These are phyloP conservation scores for Porites rus DNA, from an alignment of 92 coral and sea anemone genomes.

Conservation along the genomic window DNA sequence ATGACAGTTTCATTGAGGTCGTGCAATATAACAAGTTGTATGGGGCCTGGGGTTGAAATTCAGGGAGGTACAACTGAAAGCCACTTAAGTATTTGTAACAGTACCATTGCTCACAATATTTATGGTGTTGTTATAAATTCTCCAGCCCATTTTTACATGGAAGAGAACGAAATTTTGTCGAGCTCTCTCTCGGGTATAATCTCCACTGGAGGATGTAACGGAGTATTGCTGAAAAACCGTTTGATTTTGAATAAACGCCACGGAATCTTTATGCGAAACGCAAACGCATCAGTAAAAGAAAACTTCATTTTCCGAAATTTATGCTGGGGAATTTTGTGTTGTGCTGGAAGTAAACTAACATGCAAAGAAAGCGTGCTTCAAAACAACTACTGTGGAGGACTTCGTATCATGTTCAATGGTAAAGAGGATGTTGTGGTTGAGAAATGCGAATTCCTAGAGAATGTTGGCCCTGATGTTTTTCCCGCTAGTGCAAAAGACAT, in stretches of 20 bases:
- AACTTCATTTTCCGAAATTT: background rate
- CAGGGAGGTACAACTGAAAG: background rate
- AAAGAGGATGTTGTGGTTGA: background rate
- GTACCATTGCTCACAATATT: background rate
- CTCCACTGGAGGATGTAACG: background rate
- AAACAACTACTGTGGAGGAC: background rate
- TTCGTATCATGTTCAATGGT: no score
- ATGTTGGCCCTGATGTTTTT: background rate
- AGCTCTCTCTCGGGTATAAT: background rate
- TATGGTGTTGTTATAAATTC: background rate
- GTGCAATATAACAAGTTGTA: background rate
- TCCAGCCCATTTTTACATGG: background rate
- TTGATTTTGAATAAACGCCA: background rate
- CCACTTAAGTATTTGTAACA: background rate
- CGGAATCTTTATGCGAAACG: background rate
- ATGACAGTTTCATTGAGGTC: no score
- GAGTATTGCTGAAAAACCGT: background rate
- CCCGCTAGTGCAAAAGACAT: background rate
- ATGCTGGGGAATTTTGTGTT: conserved; percentile 1
- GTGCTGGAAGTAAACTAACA: background rate
- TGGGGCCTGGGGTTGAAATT: background rate
- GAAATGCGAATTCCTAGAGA: background rate
- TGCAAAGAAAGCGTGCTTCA: background rate
- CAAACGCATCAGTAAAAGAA: background rate
- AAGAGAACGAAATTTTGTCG: background rate